phyloP scores from a whole-genome alignment of 2,888 invertebrate genomes.

The Lissonota sp. region DNA sequence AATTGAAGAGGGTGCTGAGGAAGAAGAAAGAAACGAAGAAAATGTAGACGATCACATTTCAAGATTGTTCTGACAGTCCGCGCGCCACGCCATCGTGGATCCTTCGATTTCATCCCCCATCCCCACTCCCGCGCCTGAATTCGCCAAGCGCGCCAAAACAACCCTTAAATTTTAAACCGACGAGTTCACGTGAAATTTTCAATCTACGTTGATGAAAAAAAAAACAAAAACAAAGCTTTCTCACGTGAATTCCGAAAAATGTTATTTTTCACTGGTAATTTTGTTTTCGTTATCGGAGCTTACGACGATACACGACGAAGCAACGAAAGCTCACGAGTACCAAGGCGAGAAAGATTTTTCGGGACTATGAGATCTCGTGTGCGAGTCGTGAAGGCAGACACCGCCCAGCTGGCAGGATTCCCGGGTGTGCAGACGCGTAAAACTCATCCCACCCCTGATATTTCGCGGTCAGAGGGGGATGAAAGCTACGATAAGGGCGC shows the following conservation, averaged over 20 bases:
- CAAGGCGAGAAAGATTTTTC: conserved; percentile 36
- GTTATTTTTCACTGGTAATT: no score
- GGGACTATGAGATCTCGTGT: conserved; percentile 40
- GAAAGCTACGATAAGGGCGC: conserved; percentile 54
- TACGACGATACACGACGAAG: no score
- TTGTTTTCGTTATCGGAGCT: no score
- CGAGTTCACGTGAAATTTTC: neutral
- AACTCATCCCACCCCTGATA: conserved; percentile 74
- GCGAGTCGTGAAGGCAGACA: conserved; percentile 83
- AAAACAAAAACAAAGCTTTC: no score
- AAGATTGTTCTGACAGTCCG: conserved; percentile 44
- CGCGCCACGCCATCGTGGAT: conserved; percentile 45
- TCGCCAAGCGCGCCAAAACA: conserved; percentile 44
- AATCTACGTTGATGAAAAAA: no score
- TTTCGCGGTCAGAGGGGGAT: conserved; percentile 48
- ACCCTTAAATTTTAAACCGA: neutral
- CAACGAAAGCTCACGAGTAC: conserved; percentile 26
- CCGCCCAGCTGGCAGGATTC: conserved; percentile 84
- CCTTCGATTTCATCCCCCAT: conserved; percentile 38
- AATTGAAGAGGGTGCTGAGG: conserved; percentile 18
- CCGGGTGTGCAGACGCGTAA: conserved; percentile 81
- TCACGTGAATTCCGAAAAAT: no score
- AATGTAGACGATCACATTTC: conserved; percentile 40
- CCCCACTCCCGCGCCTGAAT: conserved; percentile 1
- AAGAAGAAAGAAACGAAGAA: conserved; percentile 25